Base-by-base conservation (phyloP, 2,113 vertebrate species). In the Proteles cristata region DNA sequence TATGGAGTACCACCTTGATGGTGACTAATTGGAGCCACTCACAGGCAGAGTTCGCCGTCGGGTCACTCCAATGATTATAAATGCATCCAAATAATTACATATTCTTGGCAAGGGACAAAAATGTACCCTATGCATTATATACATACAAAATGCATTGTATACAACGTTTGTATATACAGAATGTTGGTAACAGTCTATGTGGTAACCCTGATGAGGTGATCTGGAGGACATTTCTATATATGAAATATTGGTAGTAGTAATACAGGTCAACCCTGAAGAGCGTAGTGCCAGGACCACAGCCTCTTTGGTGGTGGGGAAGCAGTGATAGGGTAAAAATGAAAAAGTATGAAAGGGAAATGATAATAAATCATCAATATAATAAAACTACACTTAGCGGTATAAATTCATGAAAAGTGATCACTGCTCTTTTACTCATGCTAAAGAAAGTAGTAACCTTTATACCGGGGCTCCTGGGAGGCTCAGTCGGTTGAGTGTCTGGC, bases 271-370 rank as follows among this genome's bases (percentile, higher is more conserved):
- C 28, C 26, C 90, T 71, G 26, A 53, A 3, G 35, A 61, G 10
- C 3, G 1, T 2, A 0, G 21, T 14, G 0, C 4, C 5, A 25
- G 6, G 15, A 23, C 6, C 0, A 0, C 3, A 58, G 55, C 17
- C 35, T 17, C 69, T 53, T 61, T 45, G 9, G 12, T 31, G 5
- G 14, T 1, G 19, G 39, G 28, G 39, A 45, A n/a, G 28, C 35
- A 45, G 9, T 0, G 17, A 55, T 35, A 21, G 14, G n/a, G 7
- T 45, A 33, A 16, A 77, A 90, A 86, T 35, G 19, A 87, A 65
- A 39, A 68, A 33, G 2, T 15, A 1, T 68, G 7, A 10, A 48
- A 90, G 90, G 65, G 4, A 48, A 90, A 45, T 48, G 5, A 35
- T 53, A 23, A 53, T 8, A 55, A 28, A 43, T 88, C 31, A 25